Evolutionary conservation across 1,140 invertebrate genomes (phyloP).

Genomic region (Apis mellifera): DNA sequence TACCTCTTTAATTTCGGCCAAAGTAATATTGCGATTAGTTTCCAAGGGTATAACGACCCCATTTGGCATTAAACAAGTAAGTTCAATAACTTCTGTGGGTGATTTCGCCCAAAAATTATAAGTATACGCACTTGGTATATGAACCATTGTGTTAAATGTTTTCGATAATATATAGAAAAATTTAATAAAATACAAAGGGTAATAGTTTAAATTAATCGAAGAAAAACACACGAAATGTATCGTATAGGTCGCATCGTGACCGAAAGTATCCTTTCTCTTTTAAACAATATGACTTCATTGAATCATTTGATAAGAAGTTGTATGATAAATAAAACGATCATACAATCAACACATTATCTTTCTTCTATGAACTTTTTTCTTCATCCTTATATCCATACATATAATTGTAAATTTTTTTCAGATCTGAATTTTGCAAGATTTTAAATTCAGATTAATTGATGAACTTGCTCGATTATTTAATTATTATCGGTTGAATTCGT

Average conservation of each 20-base stretch:
- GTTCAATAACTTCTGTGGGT: slow-evolving; percentile 83
- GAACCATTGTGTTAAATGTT: slow-evolving; percentile 83
- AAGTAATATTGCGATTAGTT: slow-evolving; percentile 86
- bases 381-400: slow-evolving; percentile 12
- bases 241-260: slow-evolving; percentile 33
- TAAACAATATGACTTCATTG: slow-evolving; percentile 17
- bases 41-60: slow-evolving; percentile 88
- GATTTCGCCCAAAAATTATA: slow-evolving; percentile 85
- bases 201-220: slow-evolving; percentile 9
- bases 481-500: background rate
- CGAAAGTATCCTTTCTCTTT: slow-evolving; percentile 21
- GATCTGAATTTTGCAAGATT: background rate
- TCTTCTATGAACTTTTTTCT: slow-evolving; percentile 1
- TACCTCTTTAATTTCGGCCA: slow-evolving; percentile 93
- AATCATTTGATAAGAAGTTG: background rate
- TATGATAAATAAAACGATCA: slow-evolving; percentile 9
- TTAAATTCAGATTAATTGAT: background rate
- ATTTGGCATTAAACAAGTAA: slow-evolving; percentile 93
- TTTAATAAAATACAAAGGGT: slow-evolving; percentile 17
- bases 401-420: slow-evolving; percentile 8
- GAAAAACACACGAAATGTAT: slow-evolving; percentile 19
- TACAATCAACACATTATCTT: slow-evolving; percentile 6
- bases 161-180: background rate
- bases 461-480: background rate
- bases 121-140: slow-evolving; percentile 83